Percentiles rank a stretch among this genome's conserved stretches.
phyloP scores from a whole-genome alignment of 2,113 vertebrate genomes.

The Syngnathus floridae region DNA sequence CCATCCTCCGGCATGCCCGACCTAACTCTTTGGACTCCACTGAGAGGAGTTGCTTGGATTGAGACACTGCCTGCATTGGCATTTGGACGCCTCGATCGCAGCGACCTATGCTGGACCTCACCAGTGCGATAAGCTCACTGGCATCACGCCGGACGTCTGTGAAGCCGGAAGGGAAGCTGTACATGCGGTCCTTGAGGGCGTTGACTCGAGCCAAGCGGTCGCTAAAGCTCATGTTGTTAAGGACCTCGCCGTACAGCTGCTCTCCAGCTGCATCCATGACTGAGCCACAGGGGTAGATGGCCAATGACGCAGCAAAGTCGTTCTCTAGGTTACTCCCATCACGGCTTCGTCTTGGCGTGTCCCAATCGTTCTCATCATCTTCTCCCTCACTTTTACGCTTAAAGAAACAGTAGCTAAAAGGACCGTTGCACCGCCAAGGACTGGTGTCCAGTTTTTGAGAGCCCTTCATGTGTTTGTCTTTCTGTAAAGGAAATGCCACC shows the following conservation, averaged over 20 bases:
- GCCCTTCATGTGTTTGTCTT: slow-evolving; percentile 77
- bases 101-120: slow-evolving; percentile 81
- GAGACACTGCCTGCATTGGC: slow-evolving; percentile 79
- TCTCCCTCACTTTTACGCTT: slow-evolving; percentile 72
- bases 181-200: slow-evolving; percentile 83
- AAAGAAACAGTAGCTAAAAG: slow-evolving; percentile 93
- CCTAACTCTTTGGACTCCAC: slow-evolving; percentile 91
- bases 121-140: slow-evolving; percentile 87
- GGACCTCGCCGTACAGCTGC: slow-evolving; percentile 70
- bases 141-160: slow-evolving; percentile 85
- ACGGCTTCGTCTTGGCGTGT: slow-evolving; percentile 45
- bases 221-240: slow-evolving; percentile 81
- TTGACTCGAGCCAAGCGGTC: slow-evolving; percentile 79
- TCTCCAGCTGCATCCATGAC: slow-evolving; percentile 45
- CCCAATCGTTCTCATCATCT: slow-evolving; percentile 81
- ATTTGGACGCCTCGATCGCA: slow-evolving; percentile 66
- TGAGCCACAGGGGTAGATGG: slow-evolving; percentile 46
- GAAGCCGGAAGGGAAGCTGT: slow-evolving; percentile 84
- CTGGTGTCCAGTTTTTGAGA: slow-evolving; percentile 80
- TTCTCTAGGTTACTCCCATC: slow-evolving; percentile 14
- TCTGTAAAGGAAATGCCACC: slow-evolving; percentile 69
- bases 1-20: slow-evolving; percentile 91
- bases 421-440: slow-evolving; percentile 85
- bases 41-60: slow-evolving; percentile 90
- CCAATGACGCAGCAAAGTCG: slow-evolving; percentile 7